Base-by-base conservation (phyloP, 1,140 invertebrate species). In the Drosophila chauvacae region DNA sequence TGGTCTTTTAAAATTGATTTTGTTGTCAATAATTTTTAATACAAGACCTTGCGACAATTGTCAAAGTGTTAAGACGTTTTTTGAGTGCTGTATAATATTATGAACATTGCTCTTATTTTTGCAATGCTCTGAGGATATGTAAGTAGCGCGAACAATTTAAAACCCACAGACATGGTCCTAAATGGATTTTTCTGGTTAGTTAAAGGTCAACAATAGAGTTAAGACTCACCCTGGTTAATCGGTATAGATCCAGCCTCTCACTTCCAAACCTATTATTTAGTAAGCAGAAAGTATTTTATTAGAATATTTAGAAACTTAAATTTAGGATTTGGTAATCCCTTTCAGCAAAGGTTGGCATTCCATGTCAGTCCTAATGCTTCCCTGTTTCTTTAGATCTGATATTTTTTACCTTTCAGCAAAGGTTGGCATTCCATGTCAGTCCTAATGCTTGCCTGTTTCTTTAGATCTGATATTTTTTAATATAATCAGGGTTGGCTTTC, bases 71-170 rank as follows among this genome's bases (percentile, higher is more conserved):
- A 45, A 45, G 20, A 59, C 44, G 56, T 45, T 59, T 45, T 16
- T 45, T 13, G 39, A 59, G 18, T 45, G n/a, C 11, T 59, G 56
- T 44, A 9, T 30, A 30, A 30, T 59, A 45, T 59, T 59, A 28
- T 59, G 39, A 39, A 45, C 9, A 14, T 1, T 30, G 1, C 4
- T 45, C 2, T 30, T 9, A n/a, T 30, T 59, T 30, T 16, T 45
- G 0, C 56, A 20, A 16, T n/a, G 56, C 1, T 59, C n/a, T 30
- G 6, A 58, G n/a, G 10, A 30, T 7, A 10, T 14, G 57, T 59
- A 45, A 59, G 57, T 59, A 53, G 14, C 0, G 18, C n/a, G 4
- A 13, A 2, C 6, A 9, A 33, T 35, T 13, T 18, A 7, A 7
- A 18, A 18, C 11, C 18, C 30, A 33, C 11, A 18, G 11, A 3